Evolutionary conservation across 2,888 invertebrate genomes (phyloP).

Genomic region (Biston betularia): DNA sequence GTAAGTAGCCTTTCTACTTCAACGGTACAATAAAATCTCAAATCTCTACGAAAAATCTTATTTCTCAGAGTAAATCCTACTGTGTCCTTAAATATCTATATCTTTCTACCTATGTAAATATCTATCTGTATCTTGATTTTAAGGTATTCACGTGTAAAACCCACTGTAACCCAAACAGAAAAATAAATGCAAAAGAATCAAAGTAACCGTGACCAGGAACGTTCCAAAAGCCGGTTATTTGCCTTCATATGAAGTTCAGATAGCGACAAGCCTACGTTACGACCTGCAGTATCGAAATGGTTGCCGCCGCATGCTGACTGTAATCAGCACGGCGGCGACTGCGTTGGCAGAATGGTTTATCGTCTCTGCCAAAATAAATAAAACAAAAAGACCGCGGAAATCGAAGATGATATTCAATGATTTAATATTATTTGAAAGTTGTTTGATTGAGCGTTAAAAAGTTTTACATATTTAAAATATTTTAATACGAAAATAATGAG

Average conservation of each 20-base stretch:
- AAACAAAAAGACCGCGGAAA: constrained; percentile 27
- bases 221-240: constrained; percentile 26
- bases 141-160: not conserved
- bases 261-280: constrained; percentile 1
- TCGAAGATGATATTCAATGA: not conserved
- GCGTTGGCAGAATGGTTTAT: constrained; percentile 24
- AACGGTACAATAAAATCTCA: too few species aligned
- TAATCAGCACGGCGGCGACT: constrained; percentile 1
- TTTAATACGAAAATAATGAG: constrained; percentile 45
- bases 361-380: constrained; percentile 13
- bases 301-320: constrained; percentile 32
- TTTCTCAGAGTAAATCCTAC: too few species aligned
- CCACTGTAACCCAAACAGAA: not conserved
- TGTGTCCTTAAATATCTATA: too few species aligned
- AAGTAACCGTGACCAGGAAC: not conserved
- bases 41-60: too few species aligned
- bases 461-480: not conserved
- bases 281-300: constrained; percentile 19
- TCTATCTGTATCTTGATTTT: too few species aligned
- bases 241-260: constrained; percentile 18
- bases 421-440: not conserved
- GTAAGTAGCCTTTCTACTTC: too few species aligned
- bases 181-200: not conserved
- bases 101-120: too few species aligned
- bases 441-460: not conserved